Base-by-base conservation (phyloP, 2,888 invertebrate species). In the Gastracanthus pulcherrimus region DNA sequence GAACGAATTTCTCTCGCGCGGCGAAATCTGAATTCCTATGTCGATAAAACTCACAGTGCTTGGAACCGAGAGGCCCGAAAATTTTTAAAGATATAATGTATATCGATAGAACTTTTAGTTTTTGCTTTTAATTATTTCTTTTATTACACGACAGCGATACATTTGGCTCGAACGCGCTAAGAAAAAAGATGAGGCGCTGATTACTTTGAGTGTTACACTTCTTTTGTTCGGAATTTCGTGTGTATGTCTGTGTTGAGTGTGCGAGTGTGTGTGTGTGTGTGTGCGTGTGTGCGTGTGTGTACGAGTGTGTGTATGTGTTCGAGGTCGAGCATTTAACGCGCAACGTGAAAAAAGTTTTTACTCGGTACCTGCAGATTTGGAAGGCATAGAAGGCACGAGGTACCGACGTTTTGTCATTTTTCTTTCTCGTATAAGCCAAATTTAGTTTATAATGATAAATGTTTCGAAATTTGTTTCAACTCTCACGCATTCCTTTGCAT, bases 351-450 rank as follows among this genome's bases (percentile, higher is more conserved):
- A 74, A 66, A 79, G 29, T n/a, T 5, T 62, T 62, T 34, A 36
- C 41, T 62, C 38, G 70, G 75, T 78, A 82, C 82, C 78, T 82
- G 78, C 76, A 76, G 67, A 74, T 74, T 76, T 86, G 87, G 87
- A 89, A 88, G 88, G 88, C 89, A 87, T 86, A 88, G 86, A 89
- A 89, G 89, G 89, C 89, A 89, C 89, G 85, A 85, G 88, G 87
- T 87, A 88, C 87, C 86, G 84, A 83, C 83, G 82, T 83, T 83
- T 76, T 82, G 84, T 84, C 9, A 62, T 84, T 84, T 84, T 82
- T 60, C 34, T 31, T 62, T 36, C 36, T 13, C 23, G 31, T 81
- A 84, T 81, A 80, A 84, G 76, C 82, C 82, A 84, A 84, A 76
- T 71, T 77, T 66, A 80, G 55, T 58, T 66, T 77, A 60, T 72